Evolutionary conservation across 2,797 vertebrate species (phyloP).

Genomic region (Paratrypauchen microcephalus): DNA sequence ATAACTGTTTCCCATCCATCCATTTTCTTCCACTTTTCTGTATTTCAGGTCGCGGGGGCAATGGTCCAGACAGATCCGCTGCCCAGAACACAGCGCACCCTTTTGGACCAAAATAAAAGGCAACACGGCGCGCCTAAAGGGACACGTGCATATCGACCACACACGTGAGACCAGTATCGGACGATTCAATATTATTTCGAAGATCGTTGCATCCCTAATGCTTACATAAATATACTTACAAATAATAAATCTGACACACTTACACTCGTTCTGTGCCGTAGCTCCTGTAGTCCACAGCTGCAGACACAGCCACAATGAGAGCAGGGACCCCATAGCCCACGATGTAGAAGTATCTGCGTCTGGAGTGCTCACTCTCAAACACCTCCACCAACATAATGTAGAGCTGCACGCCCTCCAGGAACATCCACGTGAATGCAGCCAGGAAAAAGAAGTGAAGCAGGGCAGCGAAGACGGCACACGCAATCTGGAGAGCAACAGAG

Average conservation of each 20-base stretch:
- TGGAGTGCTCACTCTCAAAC: conserved; percentile 95
- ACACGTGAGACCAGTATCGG: too few relatives aligned
- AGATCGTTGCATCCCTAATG: too few relatives aligned
- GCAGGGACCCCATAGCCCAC: conserved; percentile 94
- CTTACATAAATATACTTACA: not conserved
- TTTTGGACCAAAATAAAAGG: too few relatives aligned
- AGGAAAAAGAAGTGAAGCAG: conserved; percentile 98
- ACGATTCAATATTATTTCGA: too few relatives aligned
- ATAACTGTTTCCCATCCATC: too few relatives aligned
- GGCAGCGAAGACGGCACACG: conserved; percentile 93
- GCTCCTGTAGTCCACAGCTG: conserved; percentile 94
- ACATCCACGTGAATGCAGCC: conserved; percentile 99
- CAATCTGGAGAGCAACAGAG: conserved; percentile 77
- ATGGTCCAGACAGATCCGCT: too few relatives aligned
- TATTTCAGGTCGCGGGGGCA: too few relatives aligned
- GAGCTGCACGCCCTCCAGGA: conserved; percentile 96
- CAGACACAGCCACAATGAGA: conserved; percentile 91
- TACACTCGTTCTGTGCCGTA: conserved; percentile 96
- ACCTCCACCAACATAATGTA: conserved; percentile 99
- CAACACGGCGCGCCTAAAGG: too few relatives aligned
- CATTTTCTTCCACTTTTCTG: too few relatives aligned
- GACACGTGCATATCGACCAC: too few relatives aligned
- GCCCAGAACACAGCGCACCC: too few relatives aligned
- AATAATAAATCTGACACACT: conserved; percentile 67
- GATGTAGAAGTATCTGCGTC: conserved; percentile 92